Base-by-base conservation (phyloP, 1,140 invertebrate genomes). In the Bombus pyrosoma region DNA sequence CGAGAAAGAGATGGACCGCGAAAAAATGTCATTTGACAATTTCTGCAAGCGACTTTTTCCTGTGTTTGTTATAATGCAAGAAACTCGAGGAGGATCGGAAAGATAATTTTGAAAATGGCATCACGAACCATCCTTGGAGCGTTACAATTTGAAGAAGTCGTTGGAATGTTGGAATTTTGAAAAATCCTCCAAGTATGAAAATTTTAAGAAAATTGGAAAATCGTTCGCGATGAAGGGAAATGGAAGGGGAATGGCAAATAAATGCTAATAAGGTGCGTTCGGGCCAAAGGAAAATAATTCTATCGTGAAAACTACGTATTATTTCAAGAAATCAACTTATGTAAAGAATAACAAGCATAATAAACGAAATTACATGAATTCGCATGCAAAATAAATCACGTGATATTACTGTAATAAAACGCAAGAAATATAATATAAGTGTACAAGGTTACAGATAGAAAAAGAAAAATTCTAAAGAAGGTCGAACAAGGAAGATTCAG, bases 61-160 rank as follows among this genome's bases (percentile, higher is more conserved):
- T 22, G 1, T 2, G 5, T 53, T 53, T 22, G 47, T 53, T 22
- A 53, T 2, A 18, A 22, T 8, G 47, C 47, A 1, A n/a, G 28
- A n/a, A n/a, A 62, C 13, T n/a, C 5, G 3, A 62, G 12, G 3
- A 13, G 12, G 0, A n/a, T 22, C 0, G 8, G 3, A n/a, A n/a
- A 62, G 10, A 62, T 25, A 12, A 59, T 59, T 59, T 12, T 3
- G 1, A 13, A 9, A 62, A n/a, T n/a, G 28, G 28, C 10, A 10
- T n/a, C 28, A 1, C 28, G 28, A 62, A n/a, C 9, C 8, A 13
- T 62, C 4, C 8, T 25, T 62, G 28, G 9, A 59, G 12, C 28
- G 15, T 47, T 47, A 18, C 47, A 6, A 18, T 18, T 18, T 18
- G 15, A 18, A 18, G 5, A 47, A 5, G 18, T 53, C 6, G 1